A percentile compares a stretch with the other conserved stretches of the same genome.
These are phyloP conservation scores for Pogona vitticeps DNA, from an alignment of 2,113 vertebrate species.

Conservation along the genomic window DNA sequence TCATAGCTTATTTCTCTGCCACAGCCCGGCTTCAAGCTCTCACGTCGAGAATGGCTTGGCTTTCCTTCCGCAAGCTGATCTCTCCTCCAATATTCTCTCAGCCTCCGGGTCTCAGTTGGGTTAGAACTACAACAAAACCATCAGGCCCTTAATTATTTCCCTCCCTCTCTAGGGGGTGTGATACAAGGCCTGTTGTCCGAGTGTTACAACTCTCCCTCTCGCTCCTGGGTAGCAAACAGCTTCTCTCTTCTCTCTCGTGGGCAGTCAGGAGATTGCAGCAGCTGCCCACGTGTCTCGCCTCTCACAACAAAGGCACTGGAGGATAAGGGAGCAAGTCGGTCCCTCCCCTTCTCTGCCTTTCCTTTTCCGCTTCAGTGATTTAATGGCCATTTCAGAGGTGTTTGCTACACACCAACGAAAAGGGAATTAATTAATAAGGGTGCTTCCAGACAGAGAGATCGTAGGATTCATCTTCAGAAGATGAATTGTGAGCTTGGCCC, in stretches of 20 bases:
- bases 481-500: too few relatives aligned
- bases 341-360: too few relatives aligned
- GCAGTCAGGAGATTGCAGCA: background rate
- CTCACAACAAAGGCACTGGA: background rate
- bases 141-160: constrained; percentile 43
- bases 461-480: too few relatives aligned
- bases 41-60: background rate
- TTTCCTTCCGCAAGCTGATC: constrained; percentile 4
- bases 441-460: too few relatives aligned
- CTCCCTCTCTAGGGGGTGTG: constrained; percentile 15
- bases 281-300: too few relatives aligned
- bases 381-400: background rate
- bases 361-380: background rate
- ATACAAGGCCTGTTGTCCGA: constrained; percentile 15
- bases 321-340: too few relatives aligned
- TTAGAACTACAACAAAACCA: constrained; percentile 45
- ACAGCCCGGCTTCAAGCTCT: background rate
- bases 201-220: background rate
- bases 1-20: background rate
- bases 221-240: background rate
- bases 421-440: background rate
- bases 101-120: constrained; percentile 1
- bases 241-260: background rate
- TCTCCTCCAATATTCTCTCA: background rate
- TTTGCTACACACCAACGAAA: background rate